These are phyloP conservation scores for Pangasianodon hypophthalmus DNA, from an alignment of 2,113 vertebrate genomes.

Conservation along the genomic window DNA sequence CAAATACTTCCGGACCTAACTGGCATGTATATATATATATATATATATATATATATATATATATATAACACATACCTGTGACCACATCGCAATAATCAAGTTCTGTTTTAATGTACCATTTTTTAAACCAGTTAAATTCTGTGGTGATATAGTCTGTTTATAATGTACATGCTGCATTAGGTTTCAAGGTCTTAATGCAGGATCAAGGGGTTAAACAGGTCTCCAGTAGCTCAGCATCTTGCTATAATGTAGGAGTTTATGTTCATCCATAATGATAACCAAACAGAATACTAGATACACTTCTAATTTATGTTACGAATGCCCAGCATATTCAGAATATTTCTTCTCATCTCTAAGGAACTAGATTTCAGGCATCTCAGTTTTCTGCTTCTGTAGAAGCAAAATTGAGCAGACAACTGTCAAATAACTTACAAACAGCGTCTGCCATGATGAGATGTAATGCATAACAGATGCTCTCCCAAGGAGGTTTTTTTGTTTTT, in stretches of 20 bases:
- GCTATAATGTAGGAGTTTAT: neutral
- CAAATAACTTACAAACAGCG: constrained; percentile 11
- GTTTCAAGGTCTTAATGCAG: constrained; percentile 21
- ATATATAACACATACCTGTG: too few species aligned
- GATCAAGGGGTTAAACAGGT: neutral
- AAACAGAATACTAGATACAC: neutral
- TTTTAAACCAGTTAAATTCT: neutral
- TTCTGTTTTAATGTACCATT: too few species aligned
- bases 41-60: too few species aligned
- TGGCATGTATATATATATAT: too few species aligned
- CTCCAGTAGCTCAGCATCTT: neutral
- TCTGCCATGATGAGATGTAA: neutral
- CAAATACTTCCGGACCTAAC: too few species aligned
- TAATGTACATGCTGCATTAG: neutral
- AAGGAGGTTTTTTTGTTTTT: neutral
- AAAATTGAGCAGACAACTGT: neutral
- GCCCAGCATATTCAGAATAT: too few species aligned
- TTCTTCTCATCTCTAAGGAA: neutral
- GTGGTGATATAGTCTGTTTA: neutral
- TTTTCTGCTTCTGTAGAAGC: neutral
- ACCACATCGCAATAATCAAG: too few species aligned
- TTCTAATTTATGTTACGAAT: neutral
- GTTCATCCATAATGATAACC: constrained; percentile 5
- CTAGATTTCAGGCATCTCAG: neutral
- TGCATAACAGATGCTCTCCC: constrained; percentile 12